Evolutionary conservation across 2,888 invertebrate species (phyloP).

Genomic region (Sclerodermus sp.): DNA sequence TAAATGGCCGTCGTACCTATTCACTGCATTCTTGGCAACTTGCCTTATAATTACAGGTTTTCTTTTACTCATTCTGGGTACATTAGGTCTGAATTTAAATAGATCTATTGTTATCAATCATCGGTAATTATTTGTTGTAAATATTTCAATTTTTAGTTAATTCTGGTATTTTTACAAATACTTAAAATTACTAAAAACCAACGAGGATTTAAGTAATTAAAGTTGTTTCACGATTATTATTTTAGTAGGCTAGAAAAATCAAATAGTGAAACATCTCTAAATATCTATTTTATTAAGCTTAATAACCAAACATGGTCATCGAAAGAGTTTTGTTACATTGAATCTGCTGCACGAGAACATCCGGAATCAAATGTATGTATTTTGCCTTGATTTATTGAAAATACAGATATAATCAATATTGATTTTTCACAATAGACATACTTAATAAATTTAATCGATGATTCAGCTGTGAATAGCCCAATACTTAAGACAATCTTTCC

Average conservation of each 20-base stretch:
- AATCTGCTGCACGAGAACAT: constrained; percentile 38
- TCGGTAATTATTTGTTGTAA: too few species aligned
- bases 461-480: background rate
- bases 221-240: background rate
- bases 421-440: constrained; percentile 28
- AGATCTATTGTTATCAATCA: too few species aligned
- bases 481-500: too few species aligned
- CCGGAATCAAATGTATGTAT: constrained; percentile 36
- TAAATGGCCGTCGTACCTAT: constrained; percentile 40
- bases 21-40: constrained; percentile 32
- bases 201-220: too few species aligned
- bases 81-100: constrained; percentile 8
- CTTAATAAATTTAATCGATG: constrained; percentile 31
- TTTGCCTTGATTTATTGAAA: constrained; percentile 1
- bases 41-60: constrained; percentile 32
- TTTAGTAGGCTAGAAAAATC: background rate
- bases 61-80: constrained; percentile 28
- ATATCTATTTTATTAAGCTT: constrained; percentile 44
- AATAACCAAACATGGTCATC: constrained; percentile 39
- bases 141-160: too few species aligned
- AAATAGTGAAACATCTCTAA: constrained; percentile 19
- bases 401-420: constrained; percentile 2
- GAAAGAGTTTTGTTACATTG: constrained; percentile 41
- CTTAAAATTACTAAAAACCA: too few species aligned
- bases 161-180: too few species aligned